These are phyloP conservation scores for Distichodus sexfasciatus DNA, from an alignment of 2,797 vertebrate species.

Conservation along the genomic window DNA sequence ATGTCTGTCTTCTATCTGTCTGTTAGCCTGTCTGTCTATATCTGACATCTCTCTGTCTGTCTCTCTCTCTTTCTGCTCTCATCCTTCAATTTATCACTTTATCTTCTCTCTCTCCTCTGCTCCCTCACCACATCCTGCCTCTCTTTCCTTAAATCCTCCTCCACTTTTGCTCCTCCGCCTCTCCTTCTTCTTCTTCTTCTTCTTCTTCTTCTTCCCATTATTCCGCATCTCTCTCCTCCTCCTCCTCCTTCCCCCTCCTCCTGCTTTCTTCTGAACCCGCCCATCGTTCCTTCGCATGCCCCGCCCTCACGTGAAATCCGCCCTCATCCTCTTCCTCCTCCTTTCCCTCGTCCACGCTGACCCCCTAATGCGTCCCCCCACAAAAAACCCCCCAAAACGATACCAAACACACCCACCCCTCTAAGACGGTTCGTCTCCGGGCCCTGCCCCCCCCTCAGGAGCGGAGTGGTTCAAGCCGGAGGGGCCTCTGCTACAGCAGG, in stretches of 20 bases:
- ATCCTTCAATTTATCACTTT: constrained; percentile 30
- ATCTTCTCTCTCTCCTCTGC: constrained; percentile 34
- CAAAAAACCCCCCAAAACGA: constrained; percentile 31
- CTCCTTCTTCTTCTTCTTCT: background rate
- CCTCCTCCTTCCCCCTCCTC: constrained; percentile 29
- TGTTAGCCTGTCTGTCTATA: background rate
- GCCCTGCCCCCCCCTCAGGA: constrained; percentile 65
- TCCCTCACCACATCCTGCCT: constrained; percentile 35
- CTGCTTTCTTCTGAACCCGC: no score
- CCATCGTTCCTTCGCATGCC: no score
- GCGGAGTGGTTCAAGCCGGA: constrained; percentile 75
- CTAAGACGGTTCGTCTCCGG: constrained; percentile 65
- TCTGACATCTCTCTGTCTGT: background rate
- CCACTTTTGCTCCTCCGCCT: background rate
- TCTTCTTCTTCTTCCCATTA: background rate
- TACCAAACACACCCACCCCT: constrained; percentile 22
- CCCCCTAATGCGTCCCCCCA: background rate
- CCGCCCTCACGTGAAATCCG: no score
- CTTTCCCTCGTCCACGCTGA: constrained; percentile 11
- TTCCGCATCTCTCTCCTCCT: constrained; percentile 33
- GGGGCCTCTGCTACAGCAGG: constrained; percentile 74
- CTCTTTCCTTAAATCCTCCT: constrained; percentile 1
- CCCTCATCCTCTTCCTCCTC: constrained; percentile 17
- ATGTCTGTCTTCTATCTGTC: constrained; percentile 8
- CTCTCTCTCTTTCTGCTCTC: background rate